phyloP scores from a whole-genome alignment of 92 coral and sea anemone genomes.

The Plumapathes pennacea region DNA sequence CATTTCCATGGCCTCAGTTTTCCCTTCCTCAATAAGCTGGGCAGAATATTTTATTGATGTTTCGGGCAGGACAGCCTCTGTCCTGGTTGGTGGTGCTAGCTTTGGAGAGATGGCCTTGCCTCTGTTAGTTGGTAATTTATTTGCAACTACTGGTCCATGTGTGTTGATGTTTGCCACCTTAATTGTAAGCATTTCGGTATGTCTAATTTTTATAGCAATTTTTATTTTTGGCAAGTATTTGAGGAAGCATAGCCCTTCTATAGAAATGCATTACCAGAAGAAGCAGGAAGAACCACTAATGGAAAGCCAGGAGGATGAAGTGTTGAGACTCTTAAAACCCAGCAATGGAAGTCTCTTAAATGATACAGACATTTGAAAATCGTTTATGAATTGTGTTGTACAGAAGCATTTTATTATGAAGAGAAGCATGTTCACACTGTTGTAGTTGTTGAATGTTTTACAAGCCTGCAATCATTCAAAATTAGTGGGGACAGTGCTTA shows the following conservation, averaged over 20 bases:
- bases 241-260: slow-evolving; percentile 7
- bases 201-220: slow-evolving; percentile 27
- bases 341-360: slow-evolving; percentile 55
- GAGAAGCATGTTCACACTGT: no score
- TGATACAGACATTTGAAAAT: no score
- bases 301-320: slow-evolving; percentile 51
- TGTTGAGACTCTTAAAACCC: slow-evolving; percentile 49
- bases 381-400: no score
- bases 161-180: slow-evolving; percentile 65
- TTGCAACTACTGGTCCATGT: slow-evolving; percentile 64
- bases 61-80: slow-evolving; percentile 81
- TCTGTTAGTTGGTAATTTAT: slow-evolving; percentile 69
- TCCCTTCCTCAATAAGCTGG: slow-evolving; percentile 78
- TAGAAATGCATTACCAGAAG: slow-evolving; percentile 31
- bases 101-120: slow-evolving; percentile 93
- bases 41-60: slow-evolving; percentile 76
- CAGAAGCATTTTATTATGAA: no score
- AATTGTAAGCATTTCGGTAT: slow-evolving; percentile 40
- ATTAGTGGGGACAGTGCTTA: no score
- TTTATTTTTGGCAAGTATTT: slow-evolving; percentile 22
- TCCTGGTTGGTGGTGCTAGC: slow-evolving; percentile 80
- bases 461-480: no score
- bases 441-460: no score
- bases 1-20: slow-evolving; percentile 85
- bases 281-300: slow-evolving; percentile 33